Percentiles rank a stretch among this genome's conserved stretches.
Conservation (phyloP, 2,888 invertebrate species). For the Muschampia plurimacula region DNA sequence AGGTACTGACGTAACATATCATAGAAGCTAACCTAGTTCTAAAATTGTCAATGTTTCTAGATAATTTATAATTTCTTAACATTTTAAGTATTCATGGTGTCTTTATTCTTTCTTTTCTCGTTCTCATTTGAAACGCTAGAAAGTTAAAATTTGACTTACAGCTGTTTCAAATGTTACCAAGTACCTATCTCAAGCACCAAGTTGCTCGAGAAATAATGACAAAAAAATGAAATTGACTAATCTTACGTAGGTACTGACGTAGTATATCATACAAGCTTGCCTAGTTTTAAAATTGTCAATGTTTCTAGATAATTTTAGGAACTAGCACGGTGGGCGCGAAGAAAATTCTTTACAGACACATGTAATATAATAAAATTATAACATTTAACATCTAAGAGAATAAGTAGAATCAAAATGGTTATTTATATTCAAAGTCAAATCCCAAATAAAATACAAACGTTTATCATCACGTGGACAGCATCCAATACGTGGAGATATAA, state of each 20-base stretch:
- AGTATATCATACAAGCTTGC: conserved; percentile 10
- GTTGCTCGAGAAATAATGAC: background rate
- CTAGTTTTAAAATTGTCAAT: conserved; percentile 32
- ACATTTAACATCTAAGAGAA: background rate
- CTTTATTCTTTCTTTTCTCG: background rate
- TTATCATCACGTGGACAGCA: conserved; percentile 46
- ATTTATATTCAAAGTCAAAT: conserved; percentile 50
- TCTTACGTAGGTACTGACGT: conserved; percentile 7
- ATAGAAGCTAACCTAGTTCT: conserved; percentile 17
- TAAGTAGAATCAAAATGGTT: conserved; percentile 33
- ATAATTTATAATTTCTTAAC: conserved; percentile 14
- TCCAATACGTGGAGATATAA: conserved; percentile 52
- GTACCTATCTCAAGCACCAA: background rate
- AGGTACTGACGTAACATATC: conserved; percentile 9
- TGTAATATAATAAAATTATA: conserved; percentile 18
- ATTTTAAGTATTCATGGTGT: too few relatives aligned
- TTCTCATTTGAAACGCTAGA: background rate
- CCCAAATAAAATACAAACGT: conserved; percentile 43
- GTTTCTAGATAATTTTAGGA: conserved; percentile 25
- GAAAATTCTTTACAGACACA: conserved; percentile 8
- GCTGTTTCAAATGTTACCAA: too few relatives aligned
- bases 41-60: conserved; percentile 29
- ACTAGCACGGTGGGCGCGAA: conserved; percentile 11
- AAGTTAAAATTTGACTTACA: background rate
- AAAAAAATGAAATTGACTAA: background rate